Conservation (phyloP, 92 coral and sea anemone species). For the Montipora capitata region DNA sequence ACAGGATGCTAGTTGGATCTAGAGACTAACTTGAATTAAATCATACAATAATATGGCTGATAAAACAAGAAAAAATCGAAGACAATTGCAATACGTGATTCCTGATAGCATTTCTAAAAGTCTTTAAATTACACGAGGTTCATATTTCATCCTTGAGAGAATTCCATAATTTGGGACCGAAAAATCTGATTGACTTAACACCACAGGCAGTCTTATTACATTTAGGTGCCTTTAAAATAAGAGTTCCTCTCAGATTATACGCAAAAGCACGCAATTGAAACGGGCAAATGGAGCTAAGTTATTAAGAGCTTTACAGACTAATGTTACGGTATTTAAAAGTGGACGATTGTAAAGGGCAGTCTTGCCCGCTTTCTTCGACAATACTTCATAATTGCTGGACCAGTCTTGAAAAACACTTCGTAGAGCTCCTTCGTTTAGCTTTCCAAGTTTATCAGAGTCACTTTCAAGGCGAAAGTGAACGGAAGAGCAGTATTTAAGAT, state of each 20-base stretch:
- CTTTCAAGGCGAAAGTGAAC: conserved; percentile 75
- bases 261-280: no score
- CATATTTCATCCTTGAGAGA: conserved; percentile 14
- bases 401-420: conserved; percentile 59
- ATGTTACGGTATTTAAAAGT: no score
- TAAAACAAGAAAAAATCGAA: background rate
- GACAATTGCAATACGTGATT: conserved; percentile 1
- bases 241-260: no score
- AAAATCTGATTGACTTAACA: background rate
- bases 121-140: conserved; percentile 9
- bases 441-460: conserved; percentile 66
- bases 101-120: conserved; percentile 7
- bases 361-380: no score
- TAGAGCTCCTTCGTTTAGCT: conserved; percentile 66
- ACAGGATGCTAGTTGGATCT: conserved; percentile 3
- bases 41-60: conserved; percentile 11
- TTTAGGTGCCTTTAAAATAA: background rate
- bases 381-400: no score
- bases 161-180: conserved; percentile 16
- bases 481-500: conserved; percentile 23
- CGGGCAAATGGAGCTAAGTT: no score
- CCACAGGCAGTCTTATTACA: conserved; percentile 3
- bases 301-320: no score
- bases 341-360: no score
- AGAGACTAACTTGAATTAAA: background rate